Percentiles rank a stretch among this genome's conserved stretches.
These are phyloP conservation scores for Argopecten irradians DNA, from an alignment of 1,140 invertebrate species.

Conservation along the genomic window DNA sequence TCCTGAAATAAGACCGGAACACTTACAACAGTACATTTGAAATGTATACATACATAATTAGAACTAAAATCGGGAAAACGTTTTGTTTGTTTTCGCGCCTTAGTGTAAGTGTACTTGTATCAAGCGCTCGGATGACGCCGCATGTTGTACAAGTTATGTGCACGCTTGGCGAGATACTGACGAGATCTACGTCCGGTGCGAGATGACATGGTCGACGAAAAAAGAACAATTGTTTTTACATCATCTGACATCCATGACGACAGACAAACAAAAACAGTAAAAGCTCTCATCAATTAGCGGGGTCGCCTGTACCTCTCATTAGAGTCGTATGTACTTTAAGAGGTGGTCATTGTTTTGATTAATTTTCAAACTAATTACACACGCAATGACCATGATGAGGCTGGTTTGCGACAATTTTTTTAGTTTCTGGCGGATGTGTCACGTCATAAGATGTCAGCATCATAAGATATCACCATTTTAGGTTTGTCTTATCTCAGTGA, in stretches of 20 bases:
- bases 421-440: too few relatives aligned
- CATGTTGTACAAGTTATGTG: neutral
- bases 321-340: neutral
- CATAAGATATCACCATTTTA: too few relatives aligned
- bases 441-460: too few relatives aligned
- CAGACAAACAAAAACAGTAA: neutral
- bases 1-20: neutral
- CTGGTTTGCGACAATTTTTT: too few relatives aligned
- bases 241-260: neutral
- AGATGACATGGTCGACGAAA: neutral
- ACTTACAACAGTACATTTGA: neutral
- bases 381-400: too few relatives aligned
- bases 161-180: neutral
- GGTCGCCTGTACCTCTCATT: conserved; percentile 1
- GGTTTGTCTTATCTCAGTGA: too few relatives aligned
- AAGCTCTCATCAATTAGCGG: neutral
- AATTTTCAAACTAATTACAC: too few relatives aligned
- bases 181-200: conserved; percentile 1
- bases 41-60: neutral
- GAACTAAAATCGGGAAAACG: neutral
- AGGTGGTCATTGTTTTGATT: neutral
- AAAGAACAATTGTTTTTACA: neutral
- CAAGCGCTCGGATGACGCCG: neutral
- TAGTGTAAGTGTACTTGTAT: neutral
- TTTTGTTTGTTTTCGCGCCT: neutral